A percentile compares a stretch with the other conserved stretches of the same genome.
phyloP scores from a whole-genome alignment of 1,140 invertebrate genomes.

The Vanessa tameamea region DNA sequence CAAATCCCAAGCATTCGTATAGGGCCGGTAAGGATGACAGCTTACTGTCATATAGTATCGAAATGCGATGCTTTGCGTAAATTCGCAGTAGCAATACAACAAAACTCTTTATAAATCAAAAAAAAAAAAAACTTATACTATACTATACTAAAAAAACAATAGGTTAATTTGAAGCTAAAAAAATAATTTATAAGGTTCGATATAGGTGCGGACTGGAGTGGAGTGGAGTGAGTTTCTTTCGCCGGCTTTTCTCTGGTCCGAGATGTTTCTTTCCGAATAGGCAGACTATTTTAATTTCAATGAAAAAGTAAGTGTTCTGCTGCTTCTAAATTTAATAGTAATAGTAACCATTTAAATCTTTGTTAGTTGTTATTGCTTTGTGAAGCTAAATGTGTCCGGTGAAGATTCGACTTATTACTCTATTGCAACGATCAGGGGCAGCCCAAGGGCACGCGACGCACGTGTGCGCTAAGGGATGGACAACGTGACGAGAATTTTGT shows the following conservation, averaged over 20 bases:
- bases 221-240: no score
- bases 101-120: no score
- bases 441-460: slow-evolving; percentile 13
- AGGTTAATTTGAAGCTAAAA: no score
- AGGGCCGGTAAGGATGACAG: slow-evolving; percentile 10
- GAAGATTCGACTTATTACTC: background rate
- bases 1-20: slow-evolving; percentile 33
- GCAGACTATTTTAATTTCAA: no score
- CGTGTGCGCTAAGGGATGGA: slow-evolving; percentile 1
- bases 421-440: slow-evolving; percentile 30
- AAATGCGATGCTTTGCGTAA: background rate
- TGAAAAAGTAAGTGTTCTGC: no score
- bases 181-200: no score
- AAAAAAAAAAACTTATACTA: no score
- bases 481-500: slow-evolving; percentile 32
- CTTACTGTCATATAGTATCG: background rate
- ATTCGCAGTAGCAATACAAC: background rate
- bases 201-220: no score
- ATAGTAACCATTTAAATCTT: background rate
- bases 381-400: background rate
- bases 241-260: no score
- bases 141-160: no score
- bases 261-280: no score
- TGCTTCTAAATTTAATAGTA: no score
- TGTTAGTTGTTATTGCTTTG: background rate